phyloP scores from a whole-genome alignment of 2,888 invertebrate genomes.

The Anticlea derivata region DNA sequence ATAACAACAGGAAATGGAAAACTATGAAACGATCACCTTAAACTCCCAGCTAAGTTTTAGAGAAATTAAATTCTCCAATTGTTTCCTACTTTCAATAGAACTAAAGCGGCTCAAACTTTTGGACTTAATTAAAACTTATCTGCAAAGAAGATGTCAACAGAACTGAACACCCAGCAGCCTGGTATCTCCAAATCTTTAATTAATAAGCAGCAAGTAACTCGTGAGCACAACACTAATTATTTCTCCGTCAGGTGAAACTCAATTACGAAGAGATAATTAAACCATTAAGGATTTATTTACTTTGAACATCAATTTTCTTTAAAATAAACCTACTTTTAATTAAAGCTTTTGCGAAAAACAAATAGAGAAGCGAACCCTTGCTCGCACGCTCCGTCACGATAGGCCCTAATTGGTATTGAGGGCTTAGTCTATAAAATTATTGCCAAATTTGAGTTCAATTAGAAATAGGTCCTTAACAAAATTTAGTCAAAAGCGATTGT shows the following conservation, averaged over 20 bases:
- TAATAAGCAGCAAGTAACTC: slow-evolving; percentile 45
- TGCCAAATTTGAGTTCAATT: slow-evolving; percentile 7
- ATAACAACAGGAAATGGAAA: slow-evolving; percentile 15
- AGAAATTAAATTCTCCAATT: slow-evolving; percentile 21
- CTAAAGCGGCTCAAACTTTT: slow-evolving; percentile 27
- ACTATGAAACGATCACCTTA: slow-evolving; percentile 17
- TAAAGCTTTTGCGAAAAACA: slow-evolving; percentile 81
- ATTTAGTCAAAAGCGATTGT: no score
- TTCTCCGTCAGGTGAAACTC: slow-evolving; percentile 76
- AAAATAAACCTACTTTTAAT: slow-evolving; percentile 82
- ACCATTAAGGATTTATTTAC: slow-evolving; percentile 81
- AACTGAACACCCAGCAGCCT: slow-evolving; percentile 38
- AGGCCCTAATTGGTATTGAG: slow-evolving; percentile 48
- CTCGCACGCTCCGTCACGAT: slow-evolving; percentile 52
- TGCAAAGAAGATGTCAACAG: slow-evolving; percentile 35
- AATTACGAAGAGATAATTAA: slow-evolving; percentile 81
- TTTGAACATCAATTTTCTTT: slow-evolving; percentile 81
- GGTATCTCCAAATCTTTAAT: slow-evolving; percentile 53
- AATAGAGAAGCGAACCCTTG: slow-evolving; percentile 75
- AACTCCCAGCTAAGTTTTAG: slow-evolving; percentile 19
- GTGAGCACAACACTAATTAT: slow-evolving; percentile 62
- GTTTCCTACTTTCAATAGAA: slow-evolving; percentile 24
- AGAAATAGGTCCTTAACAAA: no score
- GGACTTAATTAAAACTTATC: slow-evolving; percentile 36
- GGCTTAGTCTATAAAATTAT: slow-evolving; percentile 32